phyloP scores from a whole-genome alignment of 2,113 vertebrate species.

The Chitala chitala region DNA sequence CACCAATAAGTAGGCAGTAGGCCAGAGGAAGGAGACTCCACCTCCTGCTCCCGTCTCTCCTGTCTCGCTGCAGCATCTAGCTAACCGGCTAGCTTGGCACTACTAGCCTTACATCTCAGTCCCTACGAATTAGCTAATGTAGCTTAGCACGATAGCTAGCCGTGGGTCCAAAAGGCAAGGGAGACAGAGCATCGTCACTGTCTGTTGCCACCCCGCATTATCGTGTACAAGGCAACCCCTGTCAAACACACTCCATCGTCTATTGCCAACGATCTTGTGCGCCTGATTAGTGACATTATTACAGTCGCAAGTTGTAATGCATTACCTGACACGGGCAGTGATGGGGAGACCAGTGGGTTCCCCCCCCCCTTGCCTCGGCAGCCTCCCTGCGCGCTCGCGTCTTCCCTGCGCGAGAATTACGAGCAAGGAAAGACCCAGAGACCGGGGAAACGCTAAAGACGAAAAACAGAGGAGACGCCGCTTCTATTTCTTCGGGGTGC shows the following conservation, averaged over 20 bases:
- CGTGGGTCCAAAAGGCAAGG: no score
- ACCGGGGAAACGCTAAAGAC: constrained; percentile 22
- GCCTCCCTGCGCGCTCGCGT: constrained; percentile 28
- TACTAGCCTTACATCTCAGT: constrained; percentile 3
- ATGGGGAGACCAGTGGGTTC: constrained; percentile 36
- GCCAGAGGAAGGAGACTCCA: constrained; percentile 37
- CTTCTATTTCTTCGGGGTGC: constrained; percentile 3
- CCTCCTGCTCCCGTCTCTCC: constrained; percentile 12
- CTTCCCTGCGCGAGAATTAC: constrained; percentile 31
- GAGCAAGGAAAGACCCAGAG: constrained; percentile 7
- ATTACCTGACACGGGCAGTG: constrained; percentile 40
- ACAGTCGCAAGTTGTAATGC: constrained; percentile 14
- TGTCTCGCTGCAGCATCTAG: constrained; percentile 33
- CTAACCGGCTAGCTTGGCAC: neutral
- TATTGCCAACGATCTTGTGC: neutral
- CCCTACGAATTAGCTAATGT: neutral
- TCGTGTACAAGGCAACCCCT: neutral
- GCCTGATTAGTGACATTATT: neutral
- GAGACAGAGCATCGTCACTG: constrained; percentile 1
- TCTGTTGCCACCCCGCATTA: neutral
- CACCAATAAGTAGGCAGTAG: constrained; percentile 26
- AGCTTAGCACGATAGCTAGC: no score
- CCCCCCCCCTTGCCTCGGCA: constrained; percentile 28
- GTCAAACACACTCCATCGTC: neutral
- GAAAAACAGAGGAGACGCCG: constrained; percentile 13